Evolutionary conservation across 2,113 vertebrate species (phyloP), one percentile per base, ranked within the genome.

Genomic region (Myrmecophaga tridactyla): DNA sequence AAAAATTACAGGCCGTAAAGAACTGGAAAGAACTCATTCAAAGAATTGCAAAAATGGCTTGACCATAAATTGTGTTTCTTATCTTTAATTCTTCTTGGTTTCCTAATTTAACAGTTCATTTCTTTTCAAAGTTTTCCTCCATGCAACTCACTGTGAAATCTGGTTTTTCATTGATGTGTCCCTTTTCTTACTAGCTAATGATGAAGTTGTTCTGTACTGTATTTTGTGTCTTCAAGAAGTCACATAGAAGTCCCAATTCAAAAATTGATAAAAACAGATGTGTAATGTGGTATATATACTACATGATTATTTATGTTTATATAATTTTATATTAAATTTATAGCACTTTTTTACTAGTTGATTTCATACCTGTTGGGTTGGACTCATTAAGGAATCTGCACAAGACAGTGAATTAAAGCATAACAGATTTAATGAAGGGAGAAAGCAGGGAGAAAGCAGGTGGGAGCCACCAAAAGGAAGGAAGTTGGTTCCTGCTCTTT

Each of bases 231-330:
- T 89, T 94, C 15, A 88, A 27, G 43, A 90, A 69, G 34, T 81
- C 36, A 73, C 83, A 53, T 95, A n/a, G 70, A 82, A 89, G 56
- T 80, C 7, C 20, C 23, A 94, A 36, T 60, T 82, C 14, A 94
- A 95, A 96, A 94, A 41, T 51, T 20, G 12, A 70, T 87, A 18
- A 75, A 86, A 86, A 86, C 58, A 86, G 25, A 86, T 56, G 17
- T 92, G 10, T 72, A 86, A 76, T 36, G 39, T 36, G 6, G 29
- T 73, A 21, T 48, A 41, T 84, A 10, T 78, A 13, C 75, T 69
- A 56, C 25, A 25, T 36, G 4, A 58, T 70, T 86, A 69, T 89
- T 63, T 58, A 15, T 84, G 15, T 84, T 36, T 51, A 46, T 46
- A 4, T 70, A 7, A 56, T 85, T 81, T 82, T 80, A 67, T 67